These are phyloP conservation scores for Pterobdella sp. DNA, from an alignment of 2,888 invertebrate species.

Conservation along the genomic window DNA sequence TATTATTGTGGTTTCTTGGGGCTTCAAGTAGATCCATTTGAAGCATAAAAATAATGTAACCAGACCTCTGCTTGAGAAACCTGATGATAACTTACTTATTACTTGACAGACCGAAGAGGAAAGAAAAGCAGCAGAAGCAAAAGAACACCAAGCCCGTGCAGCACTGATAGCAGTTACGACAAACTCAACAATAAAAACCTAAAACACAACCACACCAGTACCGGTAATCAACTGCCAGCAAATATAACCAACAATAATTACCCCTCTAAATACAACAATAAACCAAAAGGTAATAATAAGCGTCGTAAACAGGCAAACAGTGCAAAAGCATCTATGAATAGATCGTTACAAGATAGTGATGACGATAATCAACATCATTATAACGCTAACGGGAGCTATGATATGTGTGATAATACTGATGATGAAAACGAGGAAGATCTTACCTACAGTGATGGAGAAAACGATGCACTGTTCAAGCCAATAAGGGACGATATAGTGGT, in stretches of 20 bases:
- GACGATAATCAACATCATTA: neutral
- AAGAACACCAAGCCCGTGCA: conserved; percentile 51
- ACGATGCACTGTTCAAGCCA: too few species aligned
- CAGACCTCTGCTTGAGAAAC: too few species aligned
- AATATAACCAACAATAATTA: neutral
- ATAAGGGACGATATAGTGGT: conserved; percentile 19
- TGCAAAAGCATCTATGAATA: neutral
- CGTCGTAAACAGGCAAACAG: neutral
- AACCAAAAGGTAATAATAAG: neutral
- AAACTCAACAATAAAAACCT: neutral
- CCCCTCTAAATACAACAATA: neutral
- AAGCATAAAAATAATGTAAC: too few species aligned
- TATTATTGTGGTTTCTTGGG: too few species aligned
- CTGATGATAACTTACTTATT: too few species aligned
- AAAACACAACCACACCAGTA: neutral
- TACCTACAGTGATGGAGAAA: too few species aligned
- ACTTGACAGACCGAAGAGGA: neutral
- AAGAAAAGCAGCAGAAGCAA: neutral
- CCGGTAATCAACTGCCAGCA: neutral
- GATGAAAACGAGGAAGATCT: neutral
- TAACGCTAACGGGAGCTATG: too few species aligned
- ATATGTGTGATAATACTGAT: neutral
- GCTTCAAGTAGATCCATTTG: too few species aligned
- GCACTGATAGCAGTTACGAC: conserved; percentile 52
- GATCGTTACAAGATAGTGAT: neutral